Evolutionary conservation across 2,888 invertebrate species (phyloP).

Genomic region (Willowsia nigromaculata): DNA sequence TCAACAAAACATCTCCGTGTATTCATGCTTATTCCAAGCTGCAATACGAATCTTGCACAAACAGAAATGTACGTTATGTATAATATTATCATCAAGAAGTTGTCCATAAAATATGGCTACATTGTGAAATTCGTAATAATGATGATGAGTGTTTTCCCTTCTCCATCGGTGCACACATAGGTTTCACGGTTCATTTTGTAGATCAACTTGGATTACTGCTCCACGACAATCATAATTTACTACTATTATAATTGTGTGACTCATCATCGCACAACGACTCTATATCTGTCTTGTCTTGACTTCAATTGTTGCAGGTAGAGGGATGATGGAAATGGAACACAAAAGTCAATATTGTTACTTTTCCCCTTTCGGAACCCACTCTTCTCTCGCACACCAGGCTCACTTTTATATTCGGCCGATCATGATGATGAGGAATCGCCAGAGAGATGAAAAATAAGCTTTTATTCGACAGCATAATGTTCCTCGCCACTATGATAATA

Average conservation of each 20-base stretch:
- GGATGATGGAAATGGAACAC: not conserved
- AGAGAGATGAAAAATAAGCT: not conserved
- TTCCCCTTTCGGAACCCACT: not conserved
- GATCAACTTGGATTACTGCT: constrained; percentile 29
- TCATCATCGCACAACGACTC: not conserved
- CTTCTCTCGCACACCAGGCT: constrained; percentile 5
- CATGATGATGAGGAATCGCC: not conserved
- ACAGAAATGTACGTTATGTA: not conserved
- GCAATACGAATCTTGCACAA: not conserved
- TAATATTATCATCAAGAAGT: not conserved
- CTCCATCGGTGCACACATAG: not conserved
- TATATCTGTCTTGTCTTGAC: not conserved
- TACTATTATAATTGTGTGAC: constrained; percentile 29
- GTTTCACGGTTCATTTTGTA: constrained; percentile 29
- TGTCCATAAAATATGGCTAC: not conserved
- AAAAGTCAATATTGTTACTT: constrained; percentile 26
- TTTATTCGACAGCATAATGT: constrained; percentile 33
- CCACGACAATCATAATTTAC: constrained; percentile 19
- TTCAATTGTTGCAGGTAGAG: not conserved
- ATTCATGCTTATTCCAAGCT: not conserved
- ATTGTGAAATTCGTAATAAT: not conserved
- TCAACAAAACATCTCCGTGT: not conserved
- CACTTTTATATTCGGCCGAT: constrained; percentile 5
- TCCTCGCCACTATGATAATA: not conserved
- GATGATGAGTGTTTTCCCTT: not conserved